Conservation (phyloP, 2,797 vertebrate species). For the Lophotriccus pileatus region DNA sequence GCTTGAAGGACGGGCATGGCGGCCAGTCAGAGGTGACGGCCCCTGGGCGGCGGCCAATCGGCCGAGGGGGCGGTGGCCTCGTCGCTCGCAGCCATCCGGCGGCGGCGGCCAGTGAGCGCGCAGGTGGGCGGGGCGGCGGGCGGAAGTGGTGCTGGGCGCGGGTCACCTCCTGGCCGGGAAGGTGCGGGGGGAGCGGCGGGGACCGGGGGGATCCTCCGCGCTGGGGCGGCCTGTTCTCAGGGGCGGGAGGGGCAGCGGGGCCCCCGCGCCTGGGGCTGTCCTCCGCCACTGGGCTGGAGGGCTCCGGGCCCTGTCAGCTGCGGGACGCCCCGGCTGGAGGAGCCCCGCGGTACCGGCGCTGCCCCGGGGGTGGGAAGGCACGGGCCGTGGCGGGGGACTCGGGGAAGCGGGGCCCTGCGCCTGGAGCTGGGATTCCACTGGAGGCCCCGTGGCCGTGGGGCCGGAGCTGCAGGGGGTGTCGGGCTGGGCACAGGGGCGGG, state of each 20-base stretch:
- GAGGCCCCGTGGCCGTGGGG: fast-evolving
- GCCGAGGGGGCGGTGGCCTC: fast-evolving
- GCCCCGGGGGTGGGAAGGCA: neutral
- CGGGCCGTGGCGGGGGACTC: neutral
- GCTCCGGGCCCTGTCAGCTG: too few relatives aligned
- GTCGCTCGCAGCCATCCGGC: fast-evolving
- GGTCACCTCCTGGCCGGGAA: neutral
- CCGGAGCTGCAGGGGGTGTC: neutral
- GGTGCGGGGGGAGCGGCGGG: conserved; percentile 4
- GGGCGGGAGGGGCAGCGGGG: too few relatives aligned
- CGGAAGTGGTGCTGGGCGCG: neutral
- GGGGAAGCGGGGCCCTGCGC: too few relatives aligned
- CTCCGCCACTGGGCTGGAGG: fast-evolving
- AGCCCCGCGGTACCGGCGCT: neutral
- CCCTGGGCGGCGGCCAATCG: fast-evolving
- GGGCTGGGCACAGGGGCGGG: too few relatives aligned
- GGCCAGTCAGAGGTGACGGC: neutral
- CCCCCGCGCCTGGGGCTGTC: neutral
- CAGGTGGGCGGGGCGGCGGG: fast-evolving
- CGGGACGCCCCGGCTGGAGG: neutral
- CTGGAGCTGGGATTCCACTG: too few relatives aligned
- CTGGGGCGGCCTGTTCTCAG: neutral
- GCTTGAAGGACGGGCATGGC: fast-evolving
- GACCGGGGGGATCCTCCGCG: too few relatives aligned
- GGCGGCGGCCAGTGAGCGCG: neutral